Base-by-base conservation (phyloP, 2,113 vertebrate genomes). In the Paralichthys olivaceus region DNA sequence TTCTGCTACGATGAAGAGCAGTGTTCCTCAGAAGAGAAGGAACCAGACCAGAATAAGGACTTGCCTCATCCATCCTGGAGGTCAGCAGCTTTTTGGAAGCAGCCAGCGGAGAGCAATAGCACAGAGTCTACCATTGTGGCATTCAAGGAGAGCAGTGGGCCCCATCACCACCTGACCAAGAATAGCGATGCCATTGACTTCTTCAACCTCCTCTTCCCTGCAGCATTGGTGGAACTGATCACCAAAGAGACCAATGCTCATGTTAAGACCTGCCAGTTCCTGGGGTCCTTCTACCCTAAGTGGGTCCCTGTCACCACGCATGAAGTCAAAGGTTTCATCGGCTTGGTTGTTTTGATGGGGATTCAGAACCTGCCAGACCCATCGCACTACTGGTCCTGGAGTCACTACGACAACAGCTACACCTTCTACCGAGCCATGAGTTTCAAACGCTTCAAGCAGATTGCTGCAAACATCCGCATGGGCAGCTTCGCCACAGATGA, bases 331-430 rank as follows among this genome's bases (percentile, higher is more conserved):
- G 93, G 89, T 6, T 95, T 95, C 73, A 71, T 95, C 0, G 94
- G 94, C 14, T 86, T 95, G 37, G 91, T 91, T 2, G 76, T 95
- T 37, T 87, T 95, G 19, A 95, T 94, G 90, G 94, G 94, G 1
- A 69, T 93, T n/a, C 85, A 93, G 37, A 87, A 70, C 78, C 88
- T 94, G 4, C 89, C 93, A 0, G 93, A 95, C 61, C 73, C 28
- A 0, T 64, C 87, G 0, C 86, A 92, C 65, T 94, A 93, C 91
- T 95, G 94, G 94, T 93, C 92, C 34, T 92, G 77, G 82, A 83
- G 63, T 43, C 89, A 94, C 77, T 87, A 89, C 2, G 91, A 93
- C 43, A 86, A 89, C 74, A 91, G 91, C 64, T 77, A 84, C 55
- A 86, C 87, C 28, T 94, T 95, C 69, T 86, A 84, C 26, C 85